Evolutionary conservation across 2,888 invertebrate species (phyloP).

Genomic region (Epistrophe grossulariae): DNA sequence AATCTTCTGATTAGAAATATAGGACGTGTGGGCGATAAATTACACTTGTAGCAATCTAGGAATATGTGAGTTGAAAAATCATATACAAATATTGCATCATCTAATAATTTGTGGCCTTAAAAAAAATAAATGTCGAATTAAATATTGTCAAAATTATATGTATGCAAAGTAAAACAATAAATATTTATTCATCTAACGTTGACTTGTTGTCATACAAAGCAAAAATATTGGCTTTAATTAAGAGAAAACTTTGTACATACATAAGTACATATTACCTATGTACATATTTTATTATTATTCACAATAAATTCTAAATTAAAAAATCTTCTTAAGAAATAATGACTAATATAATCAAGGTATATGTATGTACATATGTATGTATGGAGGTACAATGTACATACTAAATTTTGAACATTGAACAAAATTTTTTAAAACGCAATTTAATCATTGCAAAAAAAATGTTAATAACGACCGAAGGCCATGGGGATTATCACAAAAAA

Average conservation of each 20-base stretch:
- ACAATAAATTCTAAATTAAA: neutral
- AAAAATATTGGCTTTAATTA: neutral
- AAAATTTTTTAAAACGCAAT: conserved; percentile 30
- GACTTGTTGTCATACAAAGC: no score
- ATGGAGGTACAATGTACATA: no score
- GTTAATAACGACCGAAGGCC: conserved; percentile 3
- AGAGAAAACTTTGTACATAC: no score
- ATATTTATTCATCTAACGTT: no score
- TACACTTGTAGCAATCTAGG: neutral
- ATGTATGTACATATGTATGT: no score
- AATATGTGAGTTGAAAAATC: neutral
- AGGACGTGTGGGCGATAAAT: neutral
- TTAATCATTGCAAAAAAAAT: neutral
- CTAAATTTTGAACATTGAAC: neutral
- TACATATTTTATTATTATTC: no score
- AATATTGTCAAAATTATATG: neutral
- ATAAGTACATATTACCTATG: no score
- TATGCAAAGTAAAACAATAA: neutral
- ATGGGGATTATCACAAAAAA: neutral
- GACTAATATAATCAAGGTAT: neutral
- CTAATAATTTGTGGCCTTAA: neutral
- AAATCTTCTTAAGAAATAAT: neutral
- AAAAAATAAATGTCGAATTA: neutral
- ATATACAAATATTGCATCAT: conserved; percentile 8
- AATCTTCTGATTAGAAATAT: neutral